Evolutionary conservation across 2,797 vertebrate species (phyloP).

Genomic region (Pseudocheirus occidentalis): DNA sequence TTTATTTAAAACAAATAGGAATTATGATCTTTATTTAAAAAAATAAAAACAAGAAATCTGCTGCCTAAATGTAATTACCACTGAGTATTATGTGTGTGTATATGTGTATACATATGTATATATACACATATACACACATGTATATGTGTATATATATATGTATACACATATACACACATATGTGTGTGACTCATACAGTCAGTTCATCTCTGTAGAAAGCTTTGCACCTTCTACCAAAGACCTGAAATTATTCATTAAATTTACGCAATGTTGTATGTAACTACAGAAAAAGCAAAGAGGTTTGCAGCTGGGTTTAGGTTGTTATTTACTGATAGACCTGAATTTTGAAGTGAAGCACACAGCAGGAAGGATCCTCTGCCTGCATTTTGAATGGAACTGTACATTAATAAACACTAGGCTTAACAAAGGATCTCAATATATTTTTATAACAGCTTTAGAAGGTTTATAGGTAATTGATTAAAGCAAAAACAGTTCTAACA

Average conservation of each 20-base stretch:
- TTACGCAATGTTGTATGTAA: constrained; percentile 51
- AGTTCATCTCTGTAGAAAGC: constrained; percentile 11
- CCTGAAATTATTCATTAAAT: constrained; percentile 33
- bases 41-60: constrained; percentile 34
- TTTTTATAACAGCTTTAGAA: constrained; percentile 68
- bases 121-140: background rate
- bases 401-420: constrained; percentile 58
- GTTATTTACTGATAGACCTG: constrained; percentile 64
- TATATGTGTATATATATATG: background rate
- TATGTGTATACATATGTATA: background rate
- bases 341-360: constrained; percentile 62
- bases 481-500: constrained; percentile 31
- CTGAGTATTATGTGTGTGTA: background rate
- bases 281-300: constrained; percentile 53
- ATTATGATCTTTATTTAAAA: constrained; percentile 57
- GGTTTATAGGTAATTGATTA: constrained; percentile 60
- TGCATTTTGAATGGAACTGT: constrained; percentile 63
- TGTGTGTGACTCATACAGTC: constrained; percentile 8
- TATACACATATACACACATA: background rate
- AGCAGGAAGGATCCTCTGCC: constrained; percentile 53
- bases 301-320: constrained; percentile 16
- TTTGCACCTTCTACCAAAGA: background rate
- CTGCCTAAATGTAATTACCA: background rate
- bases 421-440: constrained; percentile 64
- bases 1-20: constrained; percentile 51